Conservation (phyloP, 2,797 vertebrate genomes). For the Neopelma chrysocephalum region DNA sequence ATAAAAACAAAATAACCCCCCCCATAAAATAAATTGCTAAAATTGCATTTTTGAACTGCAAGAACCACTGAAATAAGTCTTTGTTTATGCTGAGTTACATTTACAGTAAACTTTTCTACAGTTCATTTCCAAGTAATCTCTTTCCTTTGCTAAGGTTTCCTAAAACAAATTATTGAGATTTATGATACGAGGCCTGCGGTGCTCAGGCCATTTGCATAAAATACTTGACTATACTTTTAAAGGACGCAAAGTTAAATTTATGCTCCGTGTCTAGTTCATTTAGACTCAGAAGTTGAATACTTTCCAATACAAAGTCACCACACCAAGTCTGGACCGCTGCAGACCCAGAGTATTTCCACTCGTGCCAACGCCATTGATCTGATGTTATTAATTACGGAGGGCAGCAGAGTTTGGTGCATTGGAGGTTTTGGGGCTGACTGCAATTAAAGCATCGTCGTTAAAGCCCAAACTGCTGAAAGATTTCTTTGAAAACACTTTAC, state of each 20-base stretch:
- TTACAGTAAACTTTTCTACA: background rate
- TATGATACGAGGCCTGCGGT: background rate
- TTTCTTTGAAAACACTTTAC: background rate
- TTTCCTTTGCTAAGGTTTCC: background rate
- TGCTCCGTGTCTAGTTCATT: background rate
- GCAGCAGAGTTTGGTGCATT: background rate
- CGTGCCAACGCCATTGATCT: background rate
- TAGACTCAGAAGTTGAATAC: background rate
- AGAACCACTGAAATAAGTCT: background rate
- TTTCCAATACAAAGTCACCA: background rate
- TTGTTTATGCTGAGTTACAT: background rate
- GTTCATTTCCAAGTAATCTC: background rate
- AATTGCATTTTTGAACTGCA: background rate
- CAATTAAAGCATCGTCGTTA: background rate
- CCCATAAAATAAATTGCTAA: background rate
- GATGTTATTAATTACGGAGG: background rate
- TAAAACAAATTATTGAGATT: background rate
- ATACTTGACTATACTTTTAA: background rate
- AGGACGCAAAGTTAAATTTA: background rate
- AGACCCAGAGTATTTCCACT: background rate
- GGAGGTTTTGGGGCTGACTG: background rate
- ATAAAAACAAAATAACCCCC: background rate
- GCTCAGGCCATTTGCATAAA: background rate
- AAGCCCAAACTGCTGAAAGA: background rate
- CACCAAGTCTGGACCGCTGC: background rate